phyloP scores from a whole-genome alignment of 2,113 vertebrate genomes.

The Petromus typicus region DNA sequence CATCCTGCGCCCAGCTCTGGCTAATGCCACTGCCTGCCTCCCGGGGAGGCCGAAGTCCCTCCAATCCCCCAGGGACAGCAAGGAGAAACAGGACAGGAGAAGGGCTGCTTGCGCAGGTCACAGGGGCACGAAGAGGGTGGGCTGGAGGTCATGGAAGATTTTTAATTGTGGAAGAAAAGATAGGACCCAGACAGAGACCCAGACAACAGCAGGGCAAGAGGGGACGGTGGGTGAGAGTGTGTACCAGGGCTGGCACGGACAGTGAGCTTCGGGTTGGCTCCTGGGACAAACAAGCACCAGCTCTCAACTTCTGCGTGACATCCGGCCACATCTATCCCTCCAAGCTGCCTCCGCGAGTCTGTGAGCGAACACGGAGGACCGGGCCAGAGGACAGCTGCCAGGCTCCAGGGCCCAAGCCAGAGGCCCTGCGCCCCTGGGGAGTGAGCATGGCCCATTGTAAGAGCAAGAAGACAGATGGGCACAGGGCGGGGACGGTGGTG shows the following conservation, averaged over 20 bases:
- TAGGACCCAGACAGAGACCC: not conserved
- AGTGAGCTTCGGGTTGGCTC: not conserved
- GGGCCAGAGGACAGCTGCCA: not conserved
- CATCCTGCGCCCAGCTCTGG: not conserved
- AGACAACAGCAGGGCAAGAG: not conserved
- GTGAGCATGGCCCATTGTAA: not conserved
- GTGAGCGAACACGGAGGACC: not conserved
- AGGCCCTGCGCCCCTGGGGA: not conserved
- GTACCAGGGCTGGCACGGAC: not conserved
- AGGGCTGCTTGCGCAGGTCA: not conserved
- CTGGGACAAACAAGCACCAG: not conserved
- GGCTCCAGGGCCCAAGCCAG: not conserved
- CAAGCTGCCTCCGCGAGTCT: not conserved
- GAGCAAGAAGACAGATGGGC: not conserved
- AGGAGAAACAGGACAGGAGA: not conserved
- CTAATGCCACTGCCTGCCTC: not conserved
- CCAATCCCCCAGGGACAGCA: not conserved
- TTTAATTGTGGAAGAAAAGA: not conserved
- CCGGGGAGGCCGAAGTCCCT: not conserved
- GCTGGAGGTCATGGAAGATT: not conserved
- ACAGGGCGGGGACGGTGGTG: not conserved
- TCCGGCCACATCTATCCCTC: not conserved
- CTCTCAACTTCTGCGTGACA: not conserved
- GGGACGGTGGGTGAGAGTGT: not conserved
- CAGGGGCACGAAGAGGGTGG: too few relatives aligned